Evolutionary conservation across 2,888 invertebrate genomes (phyloP).

Genomic region (Smittia sp.): DNA sequence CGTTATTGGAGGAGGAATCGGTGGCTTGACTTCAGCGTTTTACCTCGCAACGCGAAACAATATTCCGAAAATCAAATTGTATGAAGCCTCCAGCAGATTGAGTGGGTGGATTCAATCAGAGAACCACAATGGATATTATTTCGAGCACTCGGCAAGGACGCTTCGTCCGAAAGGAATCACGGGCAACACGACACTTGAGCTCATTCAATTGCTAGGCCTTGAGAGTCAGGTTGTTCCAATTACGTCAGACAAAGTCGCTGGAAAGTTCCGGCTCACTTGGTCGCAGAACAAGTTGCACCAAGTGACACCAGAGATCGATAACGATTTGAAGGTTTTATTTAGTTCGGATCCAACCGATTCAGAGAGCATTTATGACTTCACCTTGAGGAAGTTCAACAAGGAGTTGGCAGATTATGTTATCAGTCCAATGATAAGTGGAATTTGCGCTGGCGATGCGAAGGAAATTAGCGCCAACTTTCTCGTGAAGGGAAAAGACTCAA

Average conservation of each 20-base stretch:
- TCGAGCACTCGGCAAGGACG: constrained; percentile 86
- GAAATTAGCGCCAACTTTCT: constrained; percentile 85
- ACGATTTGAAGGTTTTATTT: constrained; percentile 64
- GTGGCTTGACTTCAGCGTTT: constrained; percentile 82
- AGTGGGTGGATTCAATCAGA: constrained; percentile 89
- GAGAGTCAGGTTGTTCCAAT: constrained; percentile 63
- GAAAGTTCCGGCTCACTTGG: constrained; percentile 78
- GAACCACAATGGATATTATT: constrained; percentile 48
- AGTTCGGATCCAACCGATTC: constrained; percentile 58
- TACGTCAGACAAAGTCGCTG: constrained; percentile 62
- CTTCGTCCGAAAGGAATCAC: constrained; percentile 69
- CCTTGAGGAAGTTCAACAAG: constrained; percentile 70
- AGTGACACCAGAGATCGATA: constrained; percentile 71
- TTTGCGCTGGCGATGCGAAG: constrained; percentile 88
- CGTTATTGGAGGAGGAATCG: constrained; percentile 83
- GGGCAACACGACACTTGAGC: constrained; percentile 74
- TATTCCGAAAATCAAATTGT: constrained; percentile 59
- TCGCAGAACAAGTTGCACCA: constrained; percentile 66
- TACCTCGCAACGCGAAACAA: constrained; percentile 60
- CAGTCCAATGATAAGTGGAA: constrained; percentile 86
- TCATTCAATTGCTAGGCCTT: constrained; percentile 73
- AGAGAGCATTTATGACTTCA: constrained; percentile 82
- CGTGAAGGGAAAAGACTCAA: constrained; percentile 63
- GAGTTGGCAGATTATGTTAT: constrained; percentile 84
- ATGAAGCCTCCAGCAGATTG: constrained; percentile 71